Evolutionary conservation across 2,113 vertebrate species (phyloP).

Genomic region (Anoplopoma fimbria): DNA sequence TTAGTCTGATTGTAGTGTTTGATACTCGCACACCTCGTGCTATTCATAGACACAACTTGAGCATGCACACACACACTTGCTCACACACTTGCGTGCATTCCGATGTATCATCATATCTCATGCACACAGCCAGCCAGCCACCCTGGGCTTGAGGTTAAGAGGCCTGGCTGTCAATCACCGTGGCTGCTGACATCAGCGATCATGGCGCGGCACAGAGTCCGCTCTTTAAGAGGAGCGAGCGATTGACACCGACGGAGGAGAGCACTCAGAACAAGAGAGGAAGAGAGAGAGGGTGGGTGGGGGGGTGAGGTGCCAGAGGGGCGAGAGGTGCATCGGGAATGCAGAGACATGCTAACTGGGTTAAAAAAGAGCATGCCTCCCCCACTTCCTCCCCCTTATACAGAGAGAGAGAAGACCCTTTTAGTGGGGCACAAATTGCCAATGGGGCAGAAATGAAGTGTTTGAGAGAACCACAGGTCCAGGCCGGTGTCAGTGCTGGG

Average conservation of each 20-base stretch:
- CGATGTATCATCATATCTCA: constrained; percentile 65
- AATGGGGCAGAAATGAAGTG: constrained; percentile 77
- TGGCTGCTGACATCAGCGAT: constrained; percentile 83
- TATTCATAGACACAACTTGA: constrained; percentile 23
- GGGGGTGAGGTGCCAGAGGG: constrained; percentile 37
- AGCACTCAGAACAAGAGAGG: constrained; percentile 74
- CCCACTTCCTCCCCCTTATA: background rate
- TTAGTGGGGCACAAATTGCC: constrained; percentile 79
- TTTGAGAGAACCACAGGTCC: constrained; percentile 66
- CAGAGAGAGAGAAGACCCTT: constrained; percentile 62
- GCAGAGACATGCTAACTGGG: constrained; percentile 77
- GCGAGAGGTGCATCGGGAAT: constrained; percentile 67
- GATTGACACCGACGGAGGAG: constrained; percentile 74
- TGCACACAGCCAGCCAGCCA: constrained; percentile 45
- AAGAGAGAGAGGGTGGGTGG: constrained; percentile 4
- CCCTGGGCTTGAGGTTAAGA: constrained; percentile 77
- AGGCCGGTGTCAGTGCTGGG: constrained; percentile 64
- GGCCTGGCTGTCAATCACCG: constrained; percentile 80
- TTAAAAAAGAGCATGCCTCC: constrained; percentile 76
- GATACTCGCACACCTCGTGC: constrained; percentile 19
- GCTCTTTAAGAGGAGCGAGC: constrained; percentile 73
- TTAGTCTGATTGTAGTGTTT: constrained; percentile 40
- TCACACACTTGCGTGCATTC: constrained; percentile 31
- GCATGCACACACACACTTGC: background rate
- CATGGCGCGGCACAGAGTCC: constrained; percentile 55